A percentile compares a stretch with the other conserved stretches of the same genome.
Evolutionary conservation across 2,888 invertebrate genomes (phyloP).

Genomic region (Lasioglossum pauxillum): DNA sequence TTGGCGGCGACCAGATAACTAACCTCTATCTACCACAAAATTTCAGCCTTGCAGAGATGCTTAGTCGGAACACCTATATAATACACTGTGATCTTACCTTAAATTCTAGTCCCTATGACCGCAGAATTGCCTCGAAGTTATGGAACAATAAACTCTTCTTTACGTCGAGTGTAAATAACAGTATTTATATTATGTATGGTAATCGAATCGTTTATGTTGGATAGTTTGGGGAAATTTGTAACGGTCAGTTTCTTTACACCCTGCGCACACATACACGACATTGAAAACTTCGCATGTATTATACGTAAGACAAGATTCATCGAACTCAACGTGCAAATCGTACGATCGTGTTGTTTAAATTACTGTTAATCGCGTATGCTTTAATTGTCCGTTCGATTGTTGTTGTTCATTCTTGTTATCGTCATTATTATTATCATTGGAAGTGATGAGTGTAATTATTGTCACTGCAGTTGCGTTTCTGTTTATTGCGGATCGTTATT

Average conservation of each 20-base stretch:
- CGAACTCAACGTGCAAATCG: conserved; percentile 37
- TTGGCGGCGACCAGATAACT: too few species aligned
- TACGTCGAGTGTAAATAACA: not conserved
- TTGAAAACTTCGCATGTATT: conserved; percentile 23
- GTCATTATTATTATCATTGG: conserved; percentile 28
- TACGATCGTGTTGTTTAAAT: conserved; percentile 41
- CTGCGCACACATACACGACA: conserved; percentile 33
- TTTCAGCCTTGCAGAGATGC: too few species aligned
- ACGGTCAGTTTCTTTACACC: not conserved
- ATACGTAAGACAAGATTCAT: conserved; percentile 36
- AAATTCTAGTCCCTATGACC: too few species aligned
- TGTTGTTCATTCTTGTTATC: conserved; percentile 50
- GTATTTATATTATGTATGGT: not conserved
- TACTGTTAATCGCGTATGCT: conserved; percentile 46
- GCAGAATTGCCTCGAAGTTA: not conserved
- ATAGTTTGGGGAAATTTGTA: not conserved
- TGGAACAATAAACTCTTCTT: not conserved
- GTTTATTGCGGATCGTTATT: conserved; percentile 33
- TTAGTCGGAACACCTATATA: too few species aligned
- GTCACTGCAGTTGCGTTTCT: conserved; percentile 22
- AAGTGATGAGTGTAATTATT: conserved; percentile 20
- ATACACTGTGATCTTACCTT: too few species aligned
- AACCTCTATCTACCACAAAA: too few species aligned
- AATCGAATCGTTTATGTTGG: not conserved
- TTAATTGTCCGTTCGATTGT: conserved; percentile 54